Conservation (phyloP, 1,140 invertebrate genomes). For the Euwallacea similis region DNA sequence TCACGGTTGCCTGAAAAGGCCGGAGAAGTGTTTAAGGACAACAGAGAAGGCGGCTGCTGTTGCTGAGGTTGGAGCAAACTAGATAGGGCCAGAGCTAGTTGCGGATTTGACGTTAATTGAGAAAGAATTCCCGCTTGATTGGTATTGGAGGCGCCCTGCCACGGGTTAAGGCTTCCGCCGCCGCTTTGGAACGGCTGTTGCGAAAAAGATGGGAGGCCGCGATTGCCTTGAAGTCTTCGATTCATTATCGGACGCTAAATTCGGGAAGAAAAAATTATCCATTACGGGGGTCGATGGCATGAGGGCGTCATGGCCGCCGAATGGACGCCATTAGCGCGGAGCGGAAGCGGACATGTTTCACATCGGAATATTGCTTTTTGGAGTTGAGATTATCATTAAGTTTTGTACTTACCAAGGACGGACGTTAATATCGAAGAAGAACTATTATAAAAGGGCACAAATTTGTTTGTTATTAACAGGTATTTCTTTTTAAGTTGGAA, state of each 20-base stretch:
- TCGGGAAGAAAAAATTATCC: slow-evolving; percentile 3
- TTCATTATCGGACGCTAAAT: slow-evolving; percentile 46
- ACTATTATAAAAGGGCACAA: too few species aligned
- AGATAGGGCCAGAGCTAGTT: slow-evolving; percentile 53
- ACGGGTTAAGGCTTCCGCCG: slow-evolving; percentile 50
- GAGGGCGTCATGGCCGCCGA: neutral
- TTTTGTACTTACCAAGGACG: too few species aligned
- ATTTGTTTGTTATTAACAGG: too few species aligned
- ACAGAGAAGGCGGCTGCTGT: slow-evolving; percentile 51
- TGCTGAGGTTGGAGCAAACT: slow-evolving; percentile 52
- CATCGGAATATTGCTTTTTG: too few species aligned
- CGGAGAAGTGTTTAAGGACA: slow-evolving; percentile 52
- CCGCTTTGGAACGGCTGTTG: slow-evolving; percentile 49
- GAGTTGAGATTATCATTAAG: too few species aligned
- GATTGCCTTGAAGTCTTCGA: slow-evolving; percentile 50
- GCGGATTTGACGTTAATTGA: slow-evolving; percentile 49
- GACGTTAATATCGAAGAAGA: too few species aligned
- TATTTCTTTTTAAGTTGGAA: too few species aligned
- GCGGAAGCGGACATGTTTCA: too few species aligned
- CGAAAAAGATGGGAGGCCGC: slow-evolving; percentile 50
- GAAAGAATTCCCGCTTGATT: slow-evolving; percentile 44
- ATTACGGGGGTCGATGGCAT: neutral
- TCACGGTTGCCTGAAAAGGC: slow-evolving; percentile 49
- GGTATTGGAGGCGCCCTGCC: slow-evolving; percentile 49
- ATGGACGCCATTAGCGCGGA: neutral